phyloP scores from a whole-genome alignment of 2,113 vertebrate species.

The Sylvietta virens region DNA sequence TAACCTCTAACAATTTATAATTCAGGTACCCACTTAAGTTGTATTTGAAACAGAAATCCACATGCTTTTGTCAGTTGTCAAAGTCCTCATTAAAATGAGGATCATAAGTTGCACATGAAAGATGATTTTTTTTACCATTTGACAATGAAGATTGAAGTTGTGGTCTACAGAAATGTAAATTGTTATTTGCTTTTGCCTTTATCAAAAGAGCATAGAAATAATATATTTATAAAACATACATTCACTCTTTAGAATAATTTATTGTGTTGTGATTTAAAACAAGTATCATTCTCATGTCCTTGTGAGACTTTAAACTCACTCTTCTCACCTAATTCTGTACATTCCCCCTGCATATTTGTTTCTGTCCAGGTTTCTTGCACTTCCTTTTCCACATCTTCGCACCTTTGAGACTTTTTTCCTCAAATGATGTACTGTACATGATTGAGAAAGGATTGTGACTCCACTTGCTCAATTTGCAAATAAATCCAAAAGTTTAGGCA shows the following conservation, averaged over 20 bases:
- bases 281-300: not conserved
- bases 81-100: not conserved
- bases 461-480: not conserved
- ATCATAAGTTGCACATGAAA: not conserved
- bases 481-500: not conserved
- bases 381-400: not conserved
- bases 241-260: not conserved
- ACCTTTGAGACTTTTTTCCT: not conserved
- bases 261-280: not conserved
- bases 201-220: not conserved
- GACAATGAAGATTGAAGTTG: not conserved
- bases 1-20: not conserved
- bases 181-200: not conserved
- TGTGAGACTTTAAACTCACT: not conserved
- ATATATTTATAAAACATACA: not conserved
- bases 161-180: not conserved
- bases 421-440: fast-evolving
- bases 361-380: not conserved
- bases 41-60: not conserved
- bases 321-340: not conserved
- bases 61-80: not conserved
- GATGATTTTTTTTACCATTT: not conserved
- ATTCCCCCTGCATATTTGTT: not conserved
- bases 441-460: not conserved
- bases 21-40: not conserved